These are phyloP conservation scores for Euproctis similis DNA, from an alignment of 2,888 invertebrate species.

Conservation along the genomic window DNA sequence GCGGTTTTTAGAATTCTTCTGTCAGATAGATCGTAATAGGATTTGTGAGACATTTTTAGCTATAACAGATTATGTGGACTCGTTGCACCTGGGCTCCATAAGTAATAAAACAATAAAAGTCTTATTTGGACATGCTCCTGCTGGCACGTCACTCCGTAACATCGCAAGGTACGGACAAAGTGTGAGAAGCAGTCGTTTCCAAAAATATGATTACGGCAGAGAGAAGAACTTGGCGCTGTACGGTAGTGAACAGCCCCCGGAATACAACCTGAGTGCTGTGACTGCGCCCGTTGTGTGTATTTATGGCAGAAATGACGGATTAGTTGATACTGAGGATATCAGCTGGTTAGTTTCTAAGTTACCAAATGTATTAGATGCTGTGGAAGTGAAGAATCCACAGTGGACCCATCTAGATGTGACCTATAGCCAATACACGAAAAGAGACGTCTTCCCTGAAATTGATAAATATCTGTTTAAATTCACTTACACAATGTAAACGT, in stretches of 20 bases:
- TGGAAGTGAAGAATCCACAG: conserved; percentile 68
- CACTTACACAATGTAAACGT: no score
- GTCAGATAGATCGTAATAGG: conserved; percentile 30
- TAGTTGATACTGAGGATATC: conserved; percentile 77
- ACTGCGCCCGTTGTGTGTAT: conserved; percentile 40
- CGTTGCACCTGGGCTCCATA: conserved; percentile 43
- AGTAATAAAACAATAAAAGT: conserved; percentile 31
- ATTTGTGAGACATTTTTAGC: conserved; percentile 29
- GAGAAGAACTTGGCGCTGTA: conserved; percentile 37
- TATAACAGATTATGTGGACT: conserved; percentile 29
- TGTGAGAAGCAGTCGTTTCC: conserved; percentile 30
- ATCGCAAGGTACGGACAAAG: conserved; percentile 51
- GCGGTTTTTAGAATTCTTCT: conserved; percentile 40
- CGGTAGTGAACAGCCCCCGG: conserved; percentile 36
- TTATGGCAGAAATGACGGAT: conserved; percentile 67
- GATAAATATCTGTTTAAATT: conserved; percentile 58
- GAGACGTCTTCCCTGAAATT: conserved; percentile 31
- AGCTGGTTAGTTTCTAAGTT: conserved; percentile 65
- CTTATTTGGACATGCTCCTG: conserved; percentile 44
- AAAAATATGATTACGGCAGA: conserved; percentile 49
- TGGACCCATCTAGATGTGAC: conserved; percentile 42
- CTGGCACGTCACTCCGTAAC: conserved; percentile 27
- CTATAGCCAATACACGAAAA: conserved; percentile 31
- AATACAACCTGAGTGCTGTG: conserved; percentile 37
- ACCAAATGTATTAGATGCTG: conserved; percentile 72